These are phyloP conservation scores for Archips crataeganus DNA, from an alignment of 2,888 invertebrate species.

Conservation along the genomic window DNA sequence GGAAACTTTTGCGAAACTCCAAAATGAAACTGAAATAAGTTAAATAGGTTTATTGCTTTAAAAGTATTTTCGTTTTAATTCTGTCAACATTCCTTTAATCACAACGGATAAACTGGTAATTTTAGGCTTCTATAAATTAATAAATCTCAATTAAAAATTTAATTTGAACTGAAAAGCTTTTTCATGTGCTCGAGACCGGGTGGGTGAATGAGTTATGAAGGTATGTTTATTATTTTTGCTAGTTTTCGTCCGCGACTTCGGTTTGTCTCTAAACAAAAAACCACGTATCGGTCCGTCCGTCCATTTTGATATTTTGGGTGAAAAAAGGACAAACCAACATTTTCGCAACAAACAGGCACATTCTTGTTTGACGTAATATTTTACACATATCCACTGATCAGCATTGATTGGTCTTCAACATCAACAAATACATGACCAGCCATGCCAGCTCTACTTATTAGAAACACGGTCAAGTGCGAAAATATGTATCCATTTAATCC, in stretches of 20 bases:
- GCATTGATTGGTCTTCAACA: too few species aligned
- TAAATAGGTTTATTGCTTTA: slow-evolving; percentile 37
- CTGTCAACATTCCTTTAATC: slow-evolving; percentile 22
- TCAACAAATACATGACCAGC: too few species aligned
- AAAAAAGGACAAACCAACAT: too few species aligned
- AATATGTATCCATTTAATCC: too few species aligned
- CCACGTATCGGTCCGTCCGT: background rate
- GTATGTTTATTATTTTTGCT: background rate
- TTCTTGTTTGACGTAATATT: too few species aligned
- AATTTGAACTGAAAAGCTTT: slow-evolving; percentile 21
- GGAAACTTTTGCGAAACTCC: slow-evolving; percentile 36
- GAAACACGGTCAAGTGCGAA: too few species aligned
- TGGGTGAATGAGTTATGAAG: slow-evolving; percentile 14
- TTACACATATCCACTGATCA: too few species aligned
- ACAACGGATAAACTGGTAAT: slow-evolving; percentile 27
- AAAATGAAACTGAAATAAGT: slow-evolving; percentile 39
- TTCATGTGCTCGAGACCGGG: slow-evolving; percentile 12
- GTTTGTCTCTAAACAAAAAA: background rate
- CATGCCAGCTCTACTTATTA: too few species aligned
- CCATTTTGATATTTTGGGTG: too few species aligned
- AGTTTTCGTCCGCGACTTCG: background rate
- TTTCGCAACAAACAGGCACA: too few species aligned
- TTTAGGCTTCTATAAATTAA: slow-evolving; percentile 23
- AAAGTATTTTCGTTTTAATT: slow-evolving; percentile 34
- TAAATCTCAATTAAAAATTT: slow-evolving; percentile 28